These are phyloP conservation scores for Crocodylus rhombifer DNA, from an alignment of 2,797 vertebrate species.

Conservation along the genomic window DNA sequence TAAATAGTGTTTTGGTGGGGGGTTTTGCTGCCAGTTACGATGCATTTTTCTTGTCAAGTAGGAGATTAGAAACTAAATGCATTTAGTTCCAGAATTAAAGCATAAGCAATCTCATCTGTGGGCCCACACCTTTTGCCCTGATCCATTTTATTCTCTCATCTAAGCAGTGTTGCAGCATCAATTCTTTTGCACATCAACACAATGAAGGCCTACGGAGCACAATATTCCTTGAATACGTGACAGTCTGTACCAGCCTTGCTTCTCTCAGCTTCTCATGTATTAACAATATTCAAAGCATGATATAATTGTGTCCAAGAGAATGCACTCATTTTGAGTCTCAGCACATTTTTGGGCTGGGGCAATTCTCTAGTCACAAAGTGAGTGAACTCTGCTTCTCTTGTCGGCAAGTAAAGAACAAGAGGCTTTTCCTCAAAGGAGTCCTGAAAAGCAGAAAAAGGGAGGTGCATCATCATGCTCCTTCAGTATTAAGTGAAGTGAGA, in stretches of 20 bases:
- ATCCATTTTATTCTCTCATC: background rate
- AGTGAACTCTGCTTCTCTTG: background rate
- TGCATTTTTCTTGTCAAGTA: conserved; percentile 25
- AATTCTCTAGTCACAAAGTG: background rate
- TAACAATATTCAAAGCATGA: background rate
- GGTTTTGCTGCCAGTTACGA: background rate
- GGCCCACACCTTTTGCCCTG: background rate
- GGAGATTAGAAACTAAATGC: background rate
- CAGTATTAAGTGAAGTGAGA: accelerated
- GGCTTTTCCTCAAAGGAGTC: background rate
- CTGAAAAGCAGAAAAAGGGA: background rate
- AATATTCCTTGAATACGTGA: background rate
- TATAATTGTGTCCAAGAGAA: background rate
- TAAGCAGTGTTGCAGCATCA: background rate
- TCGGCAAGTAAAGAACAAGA: background rate
- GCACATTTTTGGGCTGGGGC: background rate
- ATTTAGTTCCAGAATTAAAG: background rate
- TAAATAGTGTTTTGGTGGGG: background rate
- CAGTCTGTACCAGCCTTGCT: background rate
- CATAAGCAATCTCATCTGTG: conserved; percentile 6
- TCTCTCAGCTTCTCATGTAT: background rate
- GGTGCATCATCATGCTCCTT: background rate
- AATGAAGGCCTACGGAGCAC: background rate
- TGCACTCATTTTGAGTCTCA: background rate
- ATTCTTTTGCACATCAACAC: background rate